Evolutionary conservation across 2,888 invertebrate species (phyloP).

Genomic region (Tiliacea citrago): DNA sequence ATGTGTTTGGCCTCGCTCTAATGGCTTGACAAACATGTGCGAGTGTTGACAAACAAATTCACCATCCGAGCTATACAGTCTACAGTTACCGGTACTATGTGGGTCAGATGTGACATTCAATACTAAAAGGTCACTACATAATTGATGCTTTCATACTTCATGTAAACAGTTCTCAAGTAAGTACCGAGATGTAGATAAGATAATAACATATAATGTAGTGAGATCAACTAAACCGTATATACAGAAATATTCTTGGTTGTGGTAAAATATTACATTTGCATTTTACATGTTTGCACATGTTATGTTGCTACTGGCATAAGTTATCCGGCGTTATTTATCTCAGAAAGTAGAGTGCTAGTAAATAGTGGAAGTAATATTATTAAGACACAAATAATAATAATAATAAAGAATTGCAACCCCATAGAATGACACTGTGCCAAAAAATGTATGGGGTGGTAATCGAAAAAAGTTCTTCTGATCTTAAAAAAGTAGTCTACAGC

Average conservation of each 20-base stretch:
- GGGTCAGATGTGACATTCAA: slow-evolving; percentile 64
- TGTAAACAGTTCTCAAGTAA: slow-evolving; percentile 29
- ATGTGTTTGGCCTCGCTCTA: slow-evolving; percentile 78
- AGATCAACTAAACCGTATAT: slow-evolving; percentile 15
- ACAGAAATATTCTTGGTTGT: slow-evolving; percentile 22
- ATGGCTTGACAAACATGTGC: slow-evolving; percentile 84
- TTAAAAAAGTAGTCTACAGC: not conserved
- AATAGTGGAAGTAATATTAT: slow-evolving; percentile 12
- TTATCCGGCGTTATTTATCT: slow-evolving; percentile 46
- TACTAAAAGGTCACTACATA: slow-evolving; percentile 51
- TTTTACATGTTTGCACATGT: slow-evolving; percentile 49
- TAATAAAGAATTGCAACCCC: not conserved
- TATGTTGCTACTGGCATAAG: slow-evolving; percentile 58
- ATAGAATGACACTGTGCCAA: not conserved
- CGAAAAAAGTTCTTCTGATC: not conserved
- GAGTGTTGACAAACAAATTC: slow-evolving; percentile 78
- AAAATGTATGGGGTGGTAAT: not conserved
- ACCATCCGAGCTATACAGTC: slow-evolving; percentile 70
- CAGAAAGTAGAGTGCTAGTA: slow-evolving; percentile 36
- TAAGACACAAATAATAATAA: not conserved
- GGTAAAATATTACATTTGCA: slow-evolving; percentile 60
- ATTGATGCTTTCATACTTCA: slow-evolving; percentile 49
- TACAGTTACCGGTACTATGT: slow-evolving; percentile 72
- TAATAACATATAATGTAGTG: slow-evolving; percentile 15
- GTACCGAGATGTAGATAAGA: slow-evolving; percentile 30